Conservation (phyloP, 2,888 invertebrate species). For the Heliconius ethilla region DNA sequence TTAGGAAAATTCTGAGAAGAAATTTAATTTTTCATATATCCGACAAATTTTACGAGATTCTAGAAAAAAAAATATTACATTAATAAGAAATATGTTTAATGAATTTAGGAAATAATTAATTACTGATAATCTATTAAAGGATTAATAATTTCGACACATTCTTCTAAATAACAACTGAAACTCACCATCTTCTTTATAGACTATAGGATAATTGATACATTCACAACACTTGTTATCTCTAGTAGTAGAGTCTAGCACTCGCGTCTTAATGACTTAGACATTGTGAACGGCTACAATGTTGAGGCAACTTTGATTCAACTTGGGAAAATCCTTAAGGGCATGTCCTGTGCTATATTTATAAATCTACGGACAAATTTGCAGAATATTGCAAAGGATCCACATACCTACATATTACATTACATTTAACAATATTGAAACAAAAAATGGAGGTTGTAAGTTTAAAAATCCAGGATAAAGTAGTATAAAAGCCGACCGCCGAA, state of each 20-base stretch:
- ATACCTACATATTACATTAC: too few relatives aligned
- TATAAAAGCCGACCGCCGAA: too few relatives aligned
- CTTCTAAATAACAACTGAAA: not conserved
- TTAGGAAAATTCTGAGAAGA: not conserved
- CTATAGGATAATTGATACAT: slow-evolving; percentile 42
- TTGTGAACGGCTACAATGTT: slow-evolving; percentile 54
- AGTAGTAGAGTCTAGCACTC: slow-evolving; percentile 33
- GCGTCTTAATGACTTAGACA: slow-evolving; percentile 33
- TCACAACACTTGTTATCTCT: slow-evolving; percentile 44
- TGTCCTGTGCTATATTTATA: slow-evolving; percentile 28
- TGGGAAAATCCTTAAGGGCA: slow-evolving; percentile 56
- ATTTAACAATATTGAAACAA: too few relatives aligned
- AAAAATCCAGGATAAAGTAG: too few relatives aligned
- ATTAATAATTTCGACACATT: not conserved
- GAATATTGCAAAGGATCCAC: not conserved
- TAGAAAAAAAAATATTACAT: not conserved
- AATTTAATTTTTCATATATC: not conserved
- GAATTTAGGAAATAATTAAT: not conserved
- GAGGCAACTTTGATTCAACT: slow-evolving; percentile 57
- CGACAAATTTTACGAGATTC: not conserved
- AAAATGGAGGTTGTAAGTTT: too few relatives aligned
- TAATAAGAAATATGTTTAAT: not conserved
- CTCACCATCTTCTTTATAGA: slow-evolving; percentile 43
- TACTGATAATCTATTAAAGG: not conserved
- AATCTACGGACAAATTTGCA: not conserved